These are phyloP conservation scores for Chionomys nivalis DNA, from an alignment of 2,113 vertebrate genomes.

Conservation along the genomic window DNA sequence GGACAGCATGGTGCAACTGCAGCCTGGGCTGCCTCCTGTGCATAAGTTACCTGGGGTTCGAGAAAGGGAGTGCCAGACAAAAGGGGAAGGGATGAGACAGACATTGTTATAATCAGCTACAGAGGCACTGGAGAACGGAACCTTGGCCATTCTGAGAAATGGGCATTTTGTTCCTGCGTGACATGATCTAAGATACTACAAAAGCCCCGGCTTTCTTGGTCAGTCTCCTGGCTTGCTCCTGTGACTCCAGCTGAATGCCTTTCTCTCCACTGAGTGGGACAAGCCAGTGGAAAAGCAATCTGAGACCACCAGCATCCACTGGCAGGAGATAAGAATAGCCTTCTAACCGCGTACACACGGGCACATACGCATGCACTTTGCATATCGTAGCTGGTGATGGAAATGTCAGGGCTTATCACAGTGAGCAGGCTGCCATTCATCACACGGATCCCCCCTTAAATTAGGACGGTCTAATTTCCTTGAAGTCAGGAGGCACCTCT, in stretches of 20 bases:
- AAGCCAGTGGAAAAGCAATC: neutral
- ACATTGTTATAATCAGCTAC: neutral
- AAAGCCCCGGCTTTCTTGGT: neutral
- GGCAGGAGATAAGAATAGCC: neutral
- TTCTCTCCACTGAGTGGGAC: neutral
- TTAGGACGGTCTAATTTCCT: conserved; percentile 37
- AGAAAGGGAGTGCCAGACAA: neutral
- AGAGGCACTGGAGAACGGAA: neutral
- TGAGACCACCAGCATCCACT: neutral
- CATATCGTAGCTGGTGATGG: neutral
- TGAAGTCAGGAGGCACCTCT: conserved; percentile 15
- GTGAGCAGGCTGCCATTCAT: neutral
- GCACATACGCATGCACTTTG: neutral
- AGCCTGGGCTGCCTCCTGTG: rapidly evolving
- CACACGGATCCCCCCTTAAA: neutral
- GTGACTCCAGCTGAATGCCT: neutral
- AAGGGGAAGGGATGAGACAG: neutral
- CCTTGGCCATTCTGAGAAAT: neutral
- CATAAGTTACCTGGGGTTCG: neutral
- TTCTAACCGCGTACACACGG: neutral
- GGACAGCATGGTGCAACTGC: neutral
- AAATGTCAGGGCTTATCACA: conserved; percentile 27
- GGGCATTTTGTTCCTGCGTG: neutral
- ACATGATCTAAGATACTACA: neutral
- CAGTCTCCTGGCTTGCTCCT: neutral